Conservation (phyloP, 2,888 invertebrate species). For the Sturmia bella region DNA sequence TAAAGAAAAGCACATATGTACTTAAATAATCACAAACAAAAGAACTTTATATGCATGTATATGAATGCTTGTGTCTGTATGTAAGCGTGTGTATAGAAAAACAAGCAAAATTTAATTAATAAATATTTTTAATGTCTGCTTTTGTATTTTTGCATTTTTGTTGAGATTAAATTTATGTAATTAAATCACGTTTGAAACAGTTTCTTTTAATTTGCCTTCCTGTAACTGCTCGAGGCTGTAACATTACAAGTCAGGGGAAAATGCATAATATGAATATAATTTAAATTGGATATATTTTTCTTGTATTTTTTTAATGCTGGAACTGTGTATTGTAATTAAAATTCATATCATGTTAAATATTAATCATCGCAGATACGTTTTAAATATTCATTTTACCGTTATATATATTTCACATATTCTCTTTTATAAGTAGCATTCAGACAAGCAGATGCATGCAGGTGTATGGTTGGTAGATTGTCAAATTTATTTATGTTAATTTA, state of each 20-base stretch:
- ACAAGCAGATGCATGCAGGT: not conserved
- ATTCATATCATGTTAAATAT: conserved; percentile 64
- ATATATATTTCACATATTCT: conserved; percentile 3
- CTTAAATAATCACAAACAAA: conserved; percentile 36
- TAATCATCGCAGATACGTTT: conserved; percentile 60
- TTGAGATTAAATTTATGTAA: conserved; percentile 18
- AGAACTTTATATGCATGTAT: not conserved
- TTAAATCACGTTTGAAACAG: conserved; percentile 57
- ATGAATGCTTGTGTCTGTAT: not conserved
- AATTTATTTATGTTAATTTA: conserved; percentile 39
- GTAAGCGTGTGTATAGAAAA: not conserved
- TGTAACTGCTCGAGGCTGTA: not conserved
- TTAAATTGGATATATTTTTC: conserved; percentile 29
- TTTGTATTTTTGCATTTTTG: conserved; percentile 1
- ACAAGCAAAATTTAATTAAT: conserved; percentile 49
- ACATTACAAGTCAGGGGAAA: not conserved
- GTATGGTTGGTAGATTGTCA: conserved; percentile 25
- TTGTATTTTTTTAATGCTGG: not conserved
- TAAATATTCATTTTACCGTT: conserved; percentile 51
- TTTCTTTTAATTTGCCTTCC: conserved; percentile 12
- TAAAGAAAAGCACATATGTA: conserved; percentile 45
- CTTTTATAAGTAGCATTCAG: conserved; percentile 11
- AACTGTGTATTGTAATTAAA: conserved; percentile 57
- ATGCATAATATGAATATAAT: conserved; percentile 33
- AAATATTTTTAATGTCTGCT: conserved; percentile 24